These are phyloP conservation scores for Cladorhizidae sp. DNA, from an alignment of 37 sponge, comb jelly and placozoan genomes.

Conservation along the genomic window DNA sequence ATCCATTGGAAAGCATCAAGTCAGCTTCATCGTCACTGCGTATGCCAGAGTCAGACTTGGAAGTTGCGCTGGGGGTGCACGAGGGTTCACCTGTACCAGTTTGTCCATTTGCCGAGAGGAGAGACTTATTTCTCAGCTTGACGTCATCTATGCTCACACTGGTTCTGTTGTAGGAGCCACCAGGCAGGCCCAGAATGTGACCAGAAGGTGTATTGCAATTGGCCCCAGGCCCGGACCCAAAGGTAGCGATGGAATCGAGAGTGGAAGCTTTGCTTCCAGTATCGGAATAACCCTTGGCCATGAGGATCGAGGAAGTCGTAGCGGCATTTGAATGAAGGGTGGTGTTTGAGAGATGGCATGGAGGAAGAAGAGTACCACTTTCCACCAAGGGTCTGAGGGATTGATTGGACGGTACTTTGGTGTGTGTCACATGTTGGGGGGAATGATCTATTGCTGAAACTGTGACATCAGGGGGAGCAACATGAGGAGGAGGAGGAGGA, in stretches of 20 bases:
- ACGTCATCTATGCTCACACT: constrained; percentile 9
- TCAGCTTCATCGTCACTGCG: constrained; percentile 55
- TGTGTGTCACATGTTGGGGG: no score
- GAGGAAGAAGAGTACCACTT: no score
- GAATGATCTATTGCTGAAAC: no score
- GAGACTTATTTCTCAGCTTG: background rate
- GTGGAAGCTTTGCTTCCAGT: background rate
- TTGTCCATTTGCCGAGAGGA: background rate
- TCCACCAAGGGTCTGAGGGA: no score
- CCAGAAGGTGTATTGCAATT: background rate
- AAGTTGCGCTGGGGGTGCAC: background rate
- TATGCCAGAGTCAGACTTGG: constrained; percentile 62
- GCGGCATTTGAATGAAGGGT: background rate
- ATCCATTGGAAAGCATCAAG: background rate
- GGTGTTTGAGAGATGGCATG: background rate
- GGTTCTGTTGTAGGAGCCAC: background rate
- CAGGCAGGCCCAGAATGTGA: constrained; percentile 6
- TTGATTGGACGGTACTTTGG: no score
- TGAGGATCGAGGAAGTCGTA: background rate
- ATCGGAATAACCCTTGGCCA: background rate
- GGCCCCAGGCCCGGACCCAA: background rate
- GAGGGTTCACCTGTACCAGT: background rate
- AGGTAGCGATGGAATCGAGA: background rate
- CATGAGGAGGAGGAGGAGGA: background rate
- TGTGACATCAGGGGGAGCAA: background rate